phyloP scores from a whole-genome alignment of 35 echinoderm and acorn worm species.

The Diadema setosum region DNA sequence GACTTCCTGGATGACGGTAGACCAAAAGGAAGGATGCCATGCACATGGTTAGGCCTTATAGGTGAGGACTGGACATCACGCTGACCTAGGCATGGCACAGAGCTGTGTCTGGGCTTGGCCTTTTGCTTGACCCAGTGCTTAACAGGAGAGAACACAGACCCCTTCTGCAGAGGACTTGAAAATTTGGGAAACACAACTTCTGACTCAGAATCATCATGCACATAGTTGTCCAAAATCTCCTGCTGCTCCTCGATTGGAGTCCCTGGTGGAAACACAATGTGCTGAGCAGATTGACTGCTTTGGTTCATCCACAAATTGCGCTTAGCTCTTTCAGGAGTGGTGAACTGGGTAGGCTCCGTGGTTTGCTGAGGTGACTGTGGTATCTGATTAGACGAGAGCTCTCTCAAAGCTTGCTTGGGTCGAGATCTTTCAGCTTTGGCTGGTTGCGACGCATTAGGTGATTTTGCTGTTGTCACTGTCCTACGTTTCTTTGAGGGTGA shows the following conservation, averaged over 20 bases:
- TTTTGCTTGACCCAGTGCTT: conserved; percentile 24
- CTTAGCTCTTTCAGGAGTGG: neutral
- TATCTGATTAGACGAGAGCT: conserved; percentile 30
- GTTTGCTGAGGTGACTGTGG: neutral
- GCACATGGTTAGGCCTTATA: neutral
- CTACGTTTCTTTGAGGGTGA: neutral
- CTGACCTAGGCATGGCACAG: neutral
- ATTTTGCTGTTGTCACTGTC: neutral
- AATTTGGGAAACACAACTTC: conserved; percentile 74
- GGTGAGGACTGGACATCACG: conserved; percentile 2
- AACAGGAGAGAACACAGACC: conserved; percentile 44
- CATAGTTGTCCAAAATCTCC: conserved; percentile 62
- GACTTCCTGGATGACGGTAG: conserved; percentile 38
- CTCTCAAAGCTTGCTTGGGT: neutral
- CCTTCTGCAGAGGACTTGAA: conserved; percentile 57
- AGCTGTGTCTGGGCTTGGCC: neutral
- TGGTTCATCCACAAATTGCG: neutral
- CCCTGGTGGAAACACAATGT: conserved; percentile 56
- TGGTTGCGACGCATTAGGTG: neutral
- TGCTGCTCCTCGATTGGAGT: conserved; percentile 55
- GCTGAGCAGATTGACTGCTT: conserved; percentile 36
- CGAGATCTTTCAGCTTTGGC: neutral
- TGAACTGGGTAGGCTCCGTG: neutral
- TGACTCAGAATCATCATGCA: conserved; percentile 64
- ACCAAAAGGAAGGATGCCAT: neutral